A percentile compares a stretch with the other conserved stretches of the same genome.
These are phyloP conservation scores for Chalcis sispes DNA, from an alignment of 2,888 invertebrate genomes.

Conservation along the genomic window DNA sequence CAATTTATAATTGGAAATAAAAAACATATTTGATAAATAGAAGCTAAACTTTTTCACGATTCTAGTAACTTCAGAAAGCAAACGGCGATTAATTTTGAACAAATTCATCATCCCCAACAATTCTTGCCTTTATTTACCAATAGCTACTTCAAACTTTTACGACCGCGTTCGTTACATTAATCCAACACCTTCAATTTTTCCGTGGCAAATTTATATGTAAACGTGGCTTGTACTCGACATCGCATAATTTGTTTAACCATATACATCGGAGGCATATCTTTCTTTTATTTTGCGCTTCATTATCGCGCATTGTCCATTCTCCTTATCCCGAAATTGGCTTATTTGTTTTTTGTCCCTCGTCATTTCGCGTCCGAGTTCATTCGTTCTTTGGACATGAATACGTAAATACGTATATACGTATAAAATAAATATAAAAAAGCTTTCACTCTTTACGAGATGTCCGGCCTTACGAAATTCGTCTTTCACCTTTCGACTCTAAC, in stretches of 20 bases:
- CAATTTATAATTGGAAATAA: no score
- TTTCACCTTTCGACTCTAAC: not conserved
- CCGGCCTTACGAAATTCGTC: constrained; percentile 46
- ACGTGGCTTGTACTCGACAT: not conserved
- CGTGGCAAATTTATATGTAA: no score
- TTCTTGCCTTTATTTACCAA: no score
- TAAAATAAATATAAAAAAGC: not conserved
- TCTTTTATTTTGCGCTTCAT: constrained; percentile 47
- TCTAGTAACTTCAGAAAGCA: no score
- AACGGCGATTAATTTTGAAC: no score
- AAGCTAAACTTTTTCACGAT: no score
- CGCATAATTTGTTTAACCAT: constrained; percentile 42
- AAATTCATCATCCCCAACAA: no score
- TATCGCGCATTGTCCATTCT: constrained; percentile 21
- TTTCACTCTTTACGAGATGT: constrained; percentile 49
- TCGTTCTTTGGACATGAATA: no score
- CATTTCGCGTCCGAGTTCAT: constrained; percentile 23
- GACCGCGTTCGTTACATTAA: not conserved
- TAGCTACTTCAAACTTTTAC: no score
- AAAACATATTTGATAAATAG: no score
- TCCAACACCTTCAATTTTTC: constrained; percentile 34
- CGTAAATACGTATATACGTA: no score
- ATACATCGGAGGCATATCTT: constrained; percentile 1
- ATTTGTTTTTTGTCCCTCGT: not conserved
- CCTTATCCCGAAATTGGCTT: not conserved